Evolutionary conservation across 2,113 vertebrate species (phyloP), one percentile per base, ranked within the genome.

Genomic region (Choloepus hoffmanni): DNA sequence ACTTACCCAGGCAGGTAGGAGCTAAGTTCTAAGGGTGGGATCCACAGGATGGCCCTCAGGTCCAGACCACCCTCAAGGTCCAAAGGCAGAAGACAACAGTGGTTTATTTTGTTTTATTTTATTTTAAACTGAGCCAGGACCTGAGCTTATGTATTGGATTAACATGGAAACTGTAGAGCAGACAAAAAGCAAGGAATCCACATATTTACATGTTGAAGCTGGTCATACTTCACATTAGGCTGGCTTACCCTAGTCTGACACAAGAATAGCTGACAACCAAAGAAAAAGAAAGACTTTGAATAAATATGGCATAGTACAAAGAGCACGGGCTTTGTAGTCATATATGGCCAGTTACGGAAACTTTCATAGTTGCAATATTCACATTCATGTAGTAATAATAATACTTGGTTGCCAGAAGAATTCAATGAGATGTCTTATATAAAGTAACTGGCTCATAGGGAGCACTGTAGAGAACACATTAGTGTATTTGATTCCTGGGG

Each of bases 321-420:
- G 67, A 62, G 50, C 36, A 30, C 23, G 23, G 30, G 62, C 70
- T 85, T 58, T 33, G 45, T 72, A 50, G 5, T 81, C 53, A 88
- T 36, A n/a, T 65, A 55, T 94, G 62, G 73, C 65, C 18, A 62
- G 50, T 72, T 93, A 74, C 36, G 65, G 58, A 26, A 72, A 40
- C 60, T 95, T 92, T 94, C 63, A 36, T 45, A 81, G 53, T 33
- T 65, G 60, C n/a, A 79, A 18, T 92, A 85, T 96, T 70, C 85
- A 85, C n/a, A 50, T 63, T 28, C 55, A 48, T 62, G 53, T 53
- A 65, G 40, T 84, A 55, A 55, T 43, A 78, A 26, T 70, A 55
- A 91, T 21, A 65, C 36, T 70, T n/a, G 58, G 60, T 78, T 92
- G 60, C 77, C 43, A 5, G 21, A 90, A 92, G 89, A 94, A 89